These are phyloP conservation scores for Hirtodrosophila histrioides DNA, from an alignment of 2,888 invertebrate species.

Conservation along the genomic window DNA sequence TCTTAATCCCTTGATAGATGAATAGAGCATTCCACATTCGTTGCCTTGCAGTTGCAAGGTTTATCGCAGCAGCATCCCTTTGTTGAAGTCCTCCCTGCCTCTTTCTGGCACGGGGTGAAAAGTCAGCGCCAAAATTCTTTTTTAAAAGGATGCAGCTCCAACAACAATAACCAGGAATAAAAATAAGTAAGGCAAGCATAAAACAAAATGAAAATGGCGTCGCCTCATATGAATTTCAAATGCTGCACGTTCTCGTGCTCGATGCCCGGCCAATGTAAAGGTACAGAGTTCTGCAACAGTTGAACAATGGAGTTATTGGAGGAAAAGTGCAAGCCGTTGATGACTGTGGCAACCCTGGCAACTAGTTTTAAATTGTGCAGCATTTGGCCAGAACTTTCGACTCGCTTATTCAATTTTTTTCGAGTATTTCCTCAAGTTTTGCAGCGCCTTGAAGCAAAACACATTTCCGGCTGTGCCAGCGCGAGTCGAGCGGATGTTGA, in stretches of 20 bases:
- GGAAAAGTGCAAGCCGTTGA: not conserved
- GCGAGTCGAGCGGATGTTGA: constrained; percentile 55
- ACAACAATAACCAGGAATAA: constrained; percentile 14
- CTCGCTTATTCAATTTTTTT: constrained; percentile 31
- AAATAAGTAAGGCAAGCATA: constrained; percentile 8
- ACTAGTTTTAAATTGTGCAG: constrained; percentile 14
- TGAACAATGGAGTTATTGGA: constrained; percentile 21
- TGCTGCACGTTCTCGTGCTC: constrained; percentile 48
- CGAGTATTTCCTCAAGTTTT: constrained; percentile 47
- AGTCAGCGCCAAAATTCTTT: constrained; percentile 36
- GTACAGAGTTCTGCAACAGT: constrained; percentile 2
- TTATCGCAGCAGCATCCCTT: not conserved
- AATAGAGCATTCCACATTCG: constrained; percentile 1
- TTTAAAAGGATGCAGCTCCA: constrained; percentile 18
- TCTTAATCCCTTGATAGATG: no score
- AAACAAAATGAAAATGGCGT: constrained; percentile 61
- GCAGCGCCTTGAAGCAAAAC: constrained; percentile 45
- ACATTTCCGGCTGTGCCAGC: constrained; percentile 57
- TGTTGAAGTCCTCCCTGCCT: constrained; percentile 1
- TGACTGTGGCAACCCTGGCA: constrained; percentile 31
- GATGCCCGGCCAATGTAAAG: constrained; percentile 15
- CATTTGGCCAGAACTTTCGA: constrained; percentile 25
- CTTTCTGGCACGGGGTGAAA: constrained; percentile 10
- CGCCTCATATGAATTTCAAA: constrained; percentile 54
- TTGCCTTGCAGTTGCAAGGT: not conserved